Conservation (phyloP, 2,888 invertebrate species). For the Phyllotreta cruciferae region DNA sequence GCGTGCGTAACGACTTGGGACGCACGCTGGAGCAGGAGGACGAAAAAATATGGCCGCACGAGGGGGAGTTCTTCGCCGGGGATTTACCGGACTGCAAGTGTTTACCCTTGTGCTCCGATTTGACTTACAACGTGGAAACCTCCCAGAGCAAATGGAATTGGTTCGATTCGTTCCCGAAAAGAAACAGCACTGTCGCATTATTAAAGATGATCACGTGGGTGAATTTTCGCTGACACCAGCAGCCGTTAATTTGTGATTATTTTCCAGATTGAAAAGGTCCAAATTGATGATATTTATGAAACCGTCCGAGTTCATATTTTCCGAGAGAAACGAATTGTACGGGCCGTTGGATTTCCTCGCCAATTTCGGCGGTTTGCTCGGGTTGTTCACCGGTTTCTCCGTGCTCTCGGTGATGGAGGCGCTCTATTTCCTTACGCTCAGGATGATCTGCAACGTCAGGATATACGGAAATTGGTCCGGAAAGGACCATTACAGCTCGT, state of each 20-base stretch:
- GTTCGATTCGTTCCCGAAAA: not conserved
- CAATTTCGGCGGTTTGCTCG: constrained; percentile 45
- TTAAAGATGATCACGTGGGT: too few species aligned
- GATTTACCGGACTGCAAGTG: constrained; percentile 60
- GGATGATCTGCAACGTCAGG: constrained; percentile 12
- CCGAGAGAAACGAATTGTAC: constrained; percentile 44
- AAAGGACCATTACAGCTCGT: constrained; percentile 5
- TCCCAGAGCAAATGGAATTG: constrained; percentile 69
- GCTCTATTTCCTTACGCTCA: constrained; percentile 12
- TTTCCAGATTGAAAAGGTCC: constrained; percentile 11
- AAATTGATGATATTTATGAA: constrained; percentile 39
- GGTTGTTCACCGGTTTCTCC: constrained; percentile 36
- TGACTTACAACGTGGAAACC: constrained; percentile 71
- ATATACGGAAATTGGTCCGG: constrained; percentile 42
- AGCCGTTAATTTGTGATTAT: not conserved
- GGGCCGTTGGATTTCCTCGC: constrained; percentile 43
- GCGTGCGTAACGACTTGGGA: not conserved
- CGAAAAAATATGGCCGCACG: constrained; percentile 11
- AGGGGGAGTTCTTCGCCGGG: constrained; percentile 3
- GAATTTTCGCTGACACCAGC: not conserved
- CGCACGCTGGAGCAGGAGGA: not conserved
- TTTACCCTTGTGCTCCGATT: constrained; percentile 68
- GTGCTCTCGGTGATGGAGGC: constrained; percentile 18
- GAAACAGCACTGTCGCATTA: too few species aligned
- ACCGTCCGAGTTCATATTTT: constrained; percentile 33